phyloP scores from a whole-genome alignment of 2,113 vertebrate species.

The Corythaixoides concolor region DNA sequence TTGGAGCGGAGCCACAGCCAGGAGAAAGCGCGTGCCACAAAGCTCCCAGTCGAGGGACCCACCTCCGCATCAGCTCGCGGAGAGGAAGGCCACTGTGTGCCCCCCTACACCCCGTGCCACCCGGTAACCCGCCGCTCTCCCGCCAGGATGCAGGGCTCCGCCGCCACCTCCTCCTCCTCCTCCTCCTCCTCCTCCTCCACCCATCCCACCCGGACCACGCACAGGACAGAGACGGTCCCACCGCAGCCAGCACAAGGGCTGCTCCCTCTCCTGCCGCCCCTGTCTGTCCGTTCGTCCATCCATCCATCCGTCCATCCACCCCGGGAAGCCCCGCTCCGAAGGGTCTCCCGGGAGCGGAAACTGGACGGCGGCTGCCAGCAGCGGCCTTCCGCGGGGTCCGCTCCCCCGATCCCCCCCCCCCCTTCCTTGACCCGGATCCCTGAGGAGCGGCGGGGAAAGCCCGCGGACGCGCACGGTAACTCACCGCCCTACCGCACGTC shows the following conservation, averaged over 20 bases:
- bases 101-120: too few species aligned
- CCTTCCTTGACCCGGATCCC: too few species aligned
- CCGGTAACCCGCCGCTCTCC: background rate
- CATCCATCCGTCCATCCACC: fast-evolving
- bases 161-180: too few species aligned
- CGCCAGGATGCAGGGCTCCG: background rate
- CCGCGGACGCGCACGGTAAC: background rate
- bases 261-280: background rate
- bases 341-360: background rate
- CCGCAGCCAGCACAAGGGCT: background rate
- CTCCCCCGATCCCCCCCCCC: too few species aligned
- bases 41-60: background rate
- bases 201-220: background rate
- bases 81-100: background rate
- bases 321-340: background rate
- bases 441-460: background rate
- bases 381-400: too few species aligned
- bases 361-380: too few species aligned
- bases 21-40: background rate
- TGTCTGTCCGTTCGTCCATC: background rate
- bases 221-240: background rate
- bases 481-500: slow-evolving; percentile 6
- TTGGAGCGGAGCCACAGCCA: background rate
- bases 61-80: background rate
- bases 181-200: background rate